A percentile compares a stretch with the other conserved stretches of the same genome.
Evolutionary conservation across 2,113 vertebrate genomes (phyloP).

Genomic region (Formicarius rufipectus): DNA sequence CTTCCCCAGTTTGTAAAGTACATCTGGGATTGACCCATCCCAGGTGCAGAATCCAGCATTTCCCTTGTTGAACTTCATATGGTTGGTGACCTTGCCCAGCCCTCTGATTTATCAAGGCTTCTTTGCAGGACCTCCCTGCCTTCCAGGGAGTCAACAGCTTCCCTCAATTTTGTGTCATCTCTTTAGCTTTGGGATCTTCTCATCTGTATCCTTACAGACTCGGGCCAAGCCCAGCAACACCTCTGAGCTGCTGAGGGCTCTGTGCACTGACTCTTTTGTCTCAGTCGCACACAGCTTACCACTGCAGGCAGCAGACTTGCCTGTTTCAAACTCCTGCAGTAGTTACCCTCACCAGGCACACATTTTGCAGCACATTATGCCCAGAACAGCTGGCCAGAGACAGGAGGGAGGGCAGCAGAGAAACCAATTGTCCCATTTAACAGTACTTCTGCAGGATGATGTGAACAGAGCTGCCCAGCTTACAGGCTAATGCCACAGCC

Average conservation of each 20-base stretch:
- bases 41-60: fast-evolving
- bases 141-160: neutral
- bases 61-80: neutral
- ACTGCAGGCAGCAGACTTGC: neutral
- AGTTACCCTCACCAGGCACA: neutral
- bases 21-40: neutral
- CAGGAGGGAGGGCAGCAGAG: neutral
- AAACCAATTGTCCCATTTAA: fast-evolving
- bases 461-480: neutral
- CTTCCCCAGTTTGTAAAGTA: neutral
- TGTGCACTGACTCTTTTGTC: fast-evolving
- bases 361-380: fast-evolving
- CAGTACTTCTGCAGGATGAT: neutral
- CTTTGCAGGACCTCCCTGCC: neutral
- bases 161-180: neutral
- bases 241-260: neutral
- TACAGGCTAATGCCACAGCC: too few species aligned
- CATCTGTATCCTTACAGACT: neutral
- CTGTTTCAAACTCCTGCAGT: neutral
- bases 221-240: neutral
- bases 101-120: neutral
- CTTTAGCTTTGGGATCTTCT: neutral
- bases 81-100: neutral
- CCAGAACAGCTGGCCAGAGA: neutral
- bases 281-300: neutral